Base-by-base conservation (phyloP, 1,140 invertebrate species). In the Prorops nasuta region DNA sequence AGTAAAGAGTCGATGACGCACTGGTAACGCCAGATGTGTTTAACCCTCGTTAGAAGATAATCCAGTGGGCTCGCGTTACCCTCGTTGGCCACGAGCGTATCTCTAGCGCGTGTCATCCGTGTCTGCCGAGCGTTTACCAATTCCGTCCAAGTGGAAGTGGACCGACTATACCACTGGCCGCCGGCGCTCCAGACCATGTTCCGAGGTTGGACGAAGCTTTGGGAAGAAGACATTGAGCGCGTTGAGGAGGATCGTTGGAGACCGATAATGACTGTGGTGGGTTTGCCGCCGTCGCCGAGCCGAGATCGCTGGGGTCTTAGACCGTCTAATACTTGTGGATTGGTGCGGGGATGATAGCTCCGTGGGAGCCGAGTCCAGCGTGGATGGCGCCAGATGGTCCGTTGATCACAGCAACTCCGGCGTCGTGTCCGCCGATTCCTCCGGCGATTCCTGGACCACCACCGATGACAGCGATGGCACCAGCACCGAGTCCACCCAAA, bases 371-470 rank as follows among this genome's bases (percentile, higher is more conserved):
- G 51, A 78, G 74, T 54, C 74, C 74, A 54, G 76, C 74, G 56
- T 78, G 76, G 74, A 78, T 77, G 69, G 73, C 73, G 51, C 76
- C 76, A 68, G 73, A 76, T 54, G 76, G 76, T 66, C 76, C 76
- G 64, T 78, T 77, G 69, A 78, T 78, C 66, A 77, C 76, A 66
- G 76, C 76, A 66, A 78, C 71, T 64, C 76, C 76, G 65, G 72
- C 74, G 51, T 77, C 74, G 63, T 75, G 72, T 58, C 74, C 76
- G 54, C 76, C 76, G 49, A 78, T 68, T 38, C 70, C 76, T 51
- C 72, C 76, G 52, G 64, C 69, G 48, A 72, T 67, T 54, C 76
- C 76, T 51, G 53, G 63, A 50, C 63, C 67, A 43, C 69, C 71
- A 49, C 74, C 76, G 45, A 78, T 71, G 44, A 77, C 76, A 60